phyloP scores from a whole-genome alignment of 2,888 invertebrate species.

The Drosophila pseudotalamancana region DNA sequence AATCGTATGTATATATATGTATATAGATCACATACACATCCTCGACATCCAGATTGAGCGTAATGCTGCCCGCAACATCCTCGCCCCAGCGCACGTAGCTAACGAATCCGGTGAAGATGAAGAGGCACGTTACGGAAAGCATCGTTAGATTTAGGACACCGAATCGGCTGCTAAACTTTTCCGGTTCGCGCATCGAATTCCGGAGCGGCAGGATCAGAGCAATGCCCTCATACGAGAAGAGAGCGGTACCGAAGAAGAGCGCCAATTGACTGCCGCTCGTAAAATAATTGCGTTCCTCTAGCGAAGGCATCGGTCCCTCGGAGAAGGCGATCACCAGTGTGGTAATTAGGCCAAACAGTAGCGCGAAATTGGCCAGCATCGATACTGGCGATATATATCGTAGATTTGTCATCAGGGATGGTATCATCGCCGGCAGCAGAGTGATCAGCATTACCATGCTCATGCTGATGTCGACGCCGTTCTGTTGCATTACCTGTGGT shows the following conservation, averaged over 20 bases:
- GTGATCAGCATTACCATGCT: slow-evolving; percentile 76
- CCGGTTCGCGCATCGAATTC: slow-evolving; percentile 93
- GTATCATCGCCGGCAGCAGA: slow-evolving; percentile 80
- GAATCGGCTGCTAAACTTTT: slow-evolving; percentile 90
- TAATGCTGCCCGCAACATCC: slow-evolving; percentile 92
- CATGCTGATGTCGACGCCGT: slow-evolving; percentile 74
- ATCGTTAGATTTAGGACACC: slow-evolving; percentile 96
- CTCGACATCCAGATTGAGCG: slow-evolving; percentile 90
- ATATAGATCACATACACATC: slow-evolving; percentile 70
- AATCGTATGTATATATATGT: too few species aligned
- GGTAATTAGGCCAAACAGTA: slow-evolving; percentile 88
- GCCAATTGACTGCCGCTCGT: slow-evolving; percentile 88
- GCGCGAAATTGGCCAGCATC: slow-evolving; percentile 90
- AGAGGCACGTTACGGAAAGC: slow-evolving; percentile 91
- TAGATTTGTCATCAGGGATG: slow-evolving; percentile 81
- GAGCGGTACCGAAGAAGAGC: slow-evolving; percentile 96
- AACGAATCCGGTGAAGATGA: slow-evolving; percentile 92
- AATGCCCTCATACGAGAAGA: slow-evolving; percentile 98
- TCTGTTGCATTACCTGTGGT: slow-evolving; percentile 85
- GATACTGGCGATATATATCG: slow-evolving; percentile 89
- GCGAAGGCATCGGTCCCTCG: slow-evolving; percentile 88
- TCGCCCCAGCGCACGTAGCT: slow-evolving; percentile 96
- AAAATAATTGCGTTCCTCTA: slow-evolving; percentile 86
- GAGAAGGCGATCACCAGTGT: slow-evolving; percentile 91
- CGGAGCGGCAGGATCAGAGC: slow-evolving; percentile 95